Evolutionary conservation across 2,888 invertebrate genomes (phyloP), one percentile per base, ranked within the genome.

Genomic region (Scaptomyza tumidula): DNA sequence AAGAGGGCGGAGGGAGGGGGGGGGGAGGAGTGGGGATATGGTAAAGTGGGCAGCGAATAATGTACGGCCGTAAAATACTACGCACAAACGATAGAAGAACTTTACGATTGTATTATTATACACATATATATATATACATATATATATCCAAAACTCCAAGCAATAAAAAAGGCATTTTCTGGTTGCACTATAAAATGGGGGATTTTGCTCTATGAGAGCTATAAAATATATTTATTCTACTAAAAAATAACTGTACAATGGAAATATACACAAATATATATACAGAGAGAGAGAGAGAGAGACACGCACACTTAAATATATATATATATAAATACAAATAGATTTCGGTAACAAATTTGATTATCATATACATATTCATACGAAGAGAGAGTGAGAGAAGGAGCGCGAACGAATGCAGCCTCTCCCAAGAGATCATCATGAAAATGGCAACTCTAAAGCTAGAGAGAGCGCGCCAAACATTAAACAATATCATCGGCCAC

Each of bases 181-280:
- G 73, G 63, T 71, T 78, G 76, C 76, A 71, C 84, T 88, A 87
- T 87, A 87, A 88, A 87, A 85, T 65, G 59, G 53, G 53, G 69
- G n/a, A 24, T n/a, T 39, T 7, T 14, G 86, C 85, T 85, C 89
- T 86, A 86, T 86, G 88, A 86, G 85, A 86, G 85, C 85, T 75
- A 86, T 86, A 89, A 85, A 87, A 86, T 83, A 79, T 83, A 79
- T 86, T 86, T 89, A 89, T 88, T 89, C 88, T 87, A 89, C 72
- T 89, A 86, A 73, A 73, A 83, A 85, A 82, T 86, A 85, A 86
- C 88, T 85, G 82, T 89, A 85, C 85, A 85, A 85, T 67, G 66
- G 67, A 69, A 62, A 80, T 68, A 78, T 58, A 77, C 46, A 76
- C 44, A 52, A 14, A 52, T 58, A 75, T 52, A 86, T 50, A 86